phyloP scores from a whole-genome alignment of 1,140 invertebrate genomes.

The Leptinotarsa lineolata region DNA sequence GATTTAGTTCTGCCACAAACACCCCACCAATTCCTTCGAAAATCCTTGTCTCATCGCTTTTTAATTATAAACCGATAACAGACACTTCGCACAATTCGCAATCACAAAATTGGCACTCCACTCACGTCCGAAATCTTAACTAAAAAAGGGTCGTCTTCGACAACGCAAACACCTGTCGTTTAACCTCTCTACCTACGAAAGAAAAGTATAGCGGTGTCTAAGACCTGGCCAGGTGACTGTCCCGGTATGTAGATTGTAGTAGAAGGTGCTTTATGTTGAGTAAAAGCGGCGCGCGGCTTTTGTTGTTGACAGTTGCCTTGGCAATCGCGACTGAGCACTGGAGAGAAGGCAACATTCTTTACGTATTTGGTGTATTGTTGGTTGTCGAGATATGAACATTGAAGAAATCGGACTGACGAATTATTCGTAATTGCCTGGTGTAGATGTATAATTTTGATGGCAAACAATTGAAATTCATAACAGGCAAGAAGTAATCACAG shows the following conservation, averaged over 20 bases:
- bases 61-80: background rate
- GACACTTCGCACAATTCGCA: background rate
- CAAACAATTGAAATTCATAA: too few relatives aligned
- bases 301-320: too few relatives aligned
- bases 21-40: background rate
- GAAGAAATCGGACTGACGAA: too few relatives aligned
- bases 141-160: background rate
- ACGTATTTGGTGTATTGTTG: too few relatives aligned
- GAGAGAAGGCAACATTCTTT: too few relatives aligned
- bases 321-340: too few relatives aligned
- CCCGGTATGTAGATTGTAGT: constrained; percentile 22
- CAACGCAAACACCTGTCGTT: constrained; percentile 2
- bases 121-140: background rate
- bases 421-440: too few relatives aligned
- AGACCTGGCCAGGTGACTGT: constrained; percentile 39
- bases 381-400: too few relatives aligned
- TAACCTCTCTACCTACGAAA: constrained; percentile 1
- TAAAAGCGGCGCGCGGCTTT: background rate
- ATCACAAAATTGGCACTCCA: background rate
- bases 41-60: background rate
- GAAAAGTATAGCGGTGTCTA: constrained; percentile 22
- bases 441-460: too few relatives aligned
- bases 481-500: too few relatives aligned
- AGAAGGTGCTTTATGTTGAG: constrained; percentile 23
- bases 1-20: background rate